Conservation (phyloP, 2,797 vertebrate species). For the Mus minutoides region DNA sequence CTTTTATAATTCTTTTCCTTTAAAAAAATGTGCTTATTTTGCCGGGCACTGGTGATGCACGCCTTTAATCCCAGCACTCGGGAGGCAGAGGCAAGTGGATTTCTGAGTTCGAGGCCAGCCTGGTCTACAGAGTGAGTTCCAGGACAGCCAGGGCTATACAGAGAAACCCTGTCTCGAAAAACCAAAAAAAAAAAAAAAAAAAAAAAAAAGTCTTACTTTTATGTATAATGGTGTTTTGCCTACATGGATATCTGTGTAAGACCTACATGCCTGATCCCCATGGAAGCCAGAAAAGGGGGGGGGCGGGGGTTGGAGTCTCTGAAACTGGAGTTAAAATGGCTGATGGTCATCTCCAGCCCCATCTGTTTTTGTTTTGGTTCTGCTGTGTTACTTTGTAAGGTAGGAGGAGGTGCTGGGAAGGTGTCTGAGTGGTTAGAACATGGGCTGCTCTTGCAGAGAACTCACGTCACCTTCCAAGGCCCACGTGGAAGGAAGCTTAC, state of each 20-base stretch:
- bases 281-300: neutral
- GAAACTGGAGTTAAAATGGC: neutral
- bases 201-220: neutral
- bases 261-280: neutral
- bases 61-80: too few species aligned
- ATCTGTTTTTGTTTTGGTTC: neutral
- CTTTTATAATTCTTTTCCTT: constrained; percentile 36
- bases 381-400: constrained; percentile 46
- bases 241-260: neutral
- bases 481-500: neutral
- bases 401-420: neutral
- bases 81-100: too few species aligned
- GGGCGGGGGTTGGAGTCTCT: too few species aligned
- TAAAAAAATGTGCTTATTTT: neutral
- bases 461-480: too few species aligned
- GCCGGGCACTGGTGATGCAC: too few species aligned
- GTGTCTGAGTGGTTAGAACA: neutral
- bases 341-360: neutral
- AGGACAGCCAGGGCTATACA: too few species aligned
- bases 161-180: too few species aligned
- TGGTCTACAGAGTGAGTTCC: too few species aligned
- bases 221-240: neutral
- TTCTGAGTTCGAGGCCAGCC: too few species aligned
- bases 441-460: neutral
- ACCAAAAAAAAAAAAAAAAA: too few species aligned